Evolutionary conservation across 2,888 invertebrate genomes (phyloP), one percentile per base, ranked within the genome.

Genomic region (Drosophila helvetica): DNA sequence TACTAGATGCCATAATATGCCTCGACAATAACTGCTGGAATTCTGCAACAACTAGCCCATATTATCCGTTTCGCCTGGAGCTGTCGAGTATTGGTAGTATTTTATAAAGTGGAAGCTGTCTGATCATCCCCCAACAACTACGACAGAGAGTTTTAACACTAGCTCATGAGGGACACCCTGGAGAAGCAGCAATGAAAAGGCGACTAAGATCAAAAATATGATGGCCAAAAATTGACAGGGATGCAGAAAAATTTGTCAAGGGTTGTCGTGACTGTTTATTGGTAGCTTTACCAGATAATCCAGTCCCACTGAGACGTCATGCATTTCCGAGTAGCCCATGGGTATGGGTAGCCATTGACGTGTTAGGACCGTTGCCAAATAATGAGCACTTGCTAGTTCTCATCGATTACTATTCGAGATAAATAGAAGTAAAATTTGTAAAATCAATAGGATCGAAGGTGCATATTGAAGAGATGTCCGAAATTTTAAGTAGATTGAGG

Each of bases 271-370:
- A 51, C 48, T 59, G 50, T 17, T 9, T 50, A 42, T 43, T 53
- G 10, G 38, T 60, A 45, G 53, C 33, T 19, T 30, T 51, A 33
- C 22, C 45, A 53, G 27, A 52, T 46, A 30, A 30, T 30, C 53
- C 60, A 60, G 46, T 52, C 15, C 53, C 60, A 18, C 43, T 51
- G 53, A 38, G n/a, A 42, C 38, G 45, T 12, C 55, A 56, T 30
- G 30, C 30, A 46, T 56, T 56, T 30, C 30, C 55, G 18, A 56
- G 27, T 56, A 30, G 55, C 45, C 27, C 55, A 22, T 22, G 22
- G 22, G 22, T 22, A 22, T 22, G 22, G 22, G 22, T 22, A 22
- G 22, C 22, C 22, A 22, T 4, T 22, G 22, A 22, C 4, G 2
- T 22, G 22, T 22, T 22, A 22, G 22, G 22, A 22, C 22, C n/a